phyloP scores from a whole-genome alignment of 1,140 invertebrate genomes.

The Calliphora vicina region DNA sequence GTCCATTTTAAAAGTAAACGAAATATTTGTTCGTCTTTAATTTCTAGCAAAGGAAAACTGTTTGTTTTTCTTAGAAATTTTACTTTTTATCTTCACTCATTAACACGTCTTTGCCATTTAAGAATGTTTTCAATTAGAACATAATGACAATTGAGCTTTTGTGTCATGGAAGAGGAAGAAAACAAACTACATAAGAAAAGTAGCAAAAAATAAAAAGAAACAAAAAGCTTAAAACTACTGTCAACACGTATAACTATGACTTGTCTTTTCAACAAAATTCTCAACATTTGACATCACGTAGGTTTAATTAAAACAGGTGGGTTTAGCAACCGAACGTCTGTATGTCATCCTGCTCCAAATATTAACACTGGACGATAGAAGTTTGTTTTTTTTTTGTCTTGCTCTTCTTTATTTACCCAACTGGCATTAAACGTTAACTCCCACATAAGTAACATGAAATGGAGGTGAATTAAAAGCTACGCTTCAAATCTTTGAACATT shows the following conservation, averaged over 20 bases:
- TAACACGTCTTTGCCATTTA: slow-evolving; percentile 23
- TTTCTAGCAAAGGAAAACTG: neutral
- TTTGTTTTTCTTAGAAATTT: neutral
- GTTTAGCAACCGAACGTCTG: neutral
- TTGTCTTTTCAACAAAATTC: slow-evolving; percentile 7
- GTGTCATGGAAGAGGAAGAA: neutral
- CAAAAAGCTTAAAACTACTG: slow-evolving; percentile 20
- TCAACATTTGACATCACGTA: slow-evolving; percentile 19
- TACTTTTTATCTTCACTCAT: neutral
- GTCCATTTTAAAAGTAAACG: no score
- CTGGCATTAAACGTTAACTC: neutral
- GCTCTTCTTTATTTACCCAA: neutral
- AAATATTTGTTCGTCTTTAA: neutral
- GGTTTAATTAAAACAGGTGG: slow-evolving; percentile 29
- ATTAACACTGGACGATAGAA: neutral
- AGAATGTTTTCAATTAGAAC: slow-evolving; percentile 26
- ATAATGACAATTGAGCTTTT: slow-evolving; percentile 18
- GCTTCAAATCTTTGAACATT: neutral
- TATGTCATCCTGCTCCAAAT: neutral
- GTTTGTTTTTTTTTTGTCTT: neutral
- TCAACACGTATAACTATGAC: slow-evolving; percentile 19
- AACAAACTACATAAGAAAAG: neutral
- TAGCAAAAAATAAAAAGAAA: neutral
- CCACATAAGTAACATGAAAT: neutral
- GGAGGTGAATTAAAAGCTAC: slow-evolving; percentile 21